phyloP scores from a whole-genome alignment of 2,888 invertebrate genomes.

The Antitype chi region DNA sequence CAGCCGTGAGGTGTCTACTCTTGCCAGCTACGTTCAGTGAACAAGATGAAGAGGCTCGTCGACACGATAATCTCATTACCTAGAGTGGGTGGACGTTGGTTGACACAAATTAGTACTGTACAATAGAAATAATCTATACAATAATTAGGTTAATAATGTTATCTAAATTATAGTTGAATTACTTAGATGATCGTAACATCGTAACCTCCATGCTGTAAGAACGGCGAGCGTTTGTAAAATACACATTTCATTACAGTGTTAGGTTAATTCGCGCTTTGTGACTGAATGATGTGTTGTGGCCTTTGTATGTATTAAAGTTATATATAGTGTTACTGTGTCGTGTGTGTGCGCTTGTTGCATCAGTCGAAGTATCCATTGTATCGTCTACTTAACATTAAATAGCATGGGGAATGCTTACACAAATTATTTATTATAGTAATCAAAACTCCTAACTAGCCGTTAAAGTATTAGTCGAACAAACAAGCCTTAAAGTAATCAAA shows the following conservation, averaged over 20 bases:
- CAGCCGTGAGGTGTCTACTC: slow-evolving; percentile 70
- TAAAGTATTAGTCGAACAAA: slow-evolving; percentile 83
- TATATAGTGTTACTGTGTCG: slow-evolving; percentile 80
- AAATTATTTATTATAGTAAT: slow-evolving; percentile 81
- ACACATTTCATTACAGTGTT: slow-evolving; percentile 80
- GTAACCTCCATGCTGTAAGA: slow-evolving; percentile 70
- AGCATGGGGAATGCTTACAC: slow-evolving; percentile 85
- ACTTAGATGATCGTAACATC: slow-evolving; percentile 71
- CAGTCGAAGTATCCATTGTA: slow-evolving; percentile 80
- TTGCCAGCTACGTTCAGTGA: slow-evolving; percentile 81
- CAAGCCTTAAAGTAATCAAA: slow-evolving; percentile 82
- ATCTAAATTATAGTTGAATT: slow-evolving; percentile 80
- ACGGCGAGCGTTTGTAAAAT: slow-evolving; percentile 78
- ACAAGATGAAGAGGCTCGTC: slow-evolving; percentile 79
- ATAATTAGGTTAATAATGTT: slow-evolving; percentile 82
- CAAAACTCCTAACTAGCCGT: slow-evolving; percentile 80
- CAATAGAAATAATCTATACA: slow-evolving; percentile 81
- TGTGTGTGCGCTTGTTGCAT: slow-evolving; percentile 89
- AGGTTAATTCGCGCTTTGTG: slow-evolving; percentile 88
- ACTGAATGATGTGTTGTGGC: slow-evolving; percentile 91
- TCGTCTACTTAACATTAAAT: slow-evolving; percentile 78
- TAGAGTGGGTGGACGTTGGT: slow-evolving; percentile 78
- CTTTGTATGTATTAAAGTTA: slow-evolving; percentile 88
- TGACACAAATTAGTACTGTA: slow-evolving; percentile 82
- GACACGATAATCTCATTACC: slow-evolving; percentile 76